Evolutionary conservation across 2,888 invertebrate species (phyloP).

Genomic region (Patella ulyssiponensis): DNA sequence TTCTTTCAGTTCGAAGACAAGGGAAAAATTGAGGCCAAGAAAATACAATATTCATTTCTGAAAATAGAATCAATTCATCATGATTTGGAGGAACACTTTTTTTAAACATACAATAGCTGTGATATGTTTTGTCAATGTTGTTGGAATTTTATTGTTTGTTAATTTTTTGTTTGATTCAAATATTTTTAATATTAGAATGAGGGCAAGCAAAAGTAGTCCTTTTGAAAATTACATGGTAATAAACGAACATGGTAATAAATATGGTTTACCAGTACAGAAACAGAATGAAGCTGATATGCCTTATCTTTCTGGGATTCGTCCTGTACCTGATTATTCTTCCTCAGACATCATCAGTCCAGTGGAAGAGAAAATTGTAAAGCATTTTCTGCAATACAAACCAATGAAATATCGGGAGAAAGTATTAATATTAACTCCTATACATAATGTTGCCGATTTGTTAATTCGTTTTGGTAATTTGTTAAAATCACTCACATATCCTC

Average conservation of each 20-base stretch:
- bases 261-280: neutral
- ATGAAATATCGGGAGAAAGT: conserved; percentile 43
- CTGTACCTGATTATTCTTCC: conserved; percentile 49
- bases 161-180: neutral
- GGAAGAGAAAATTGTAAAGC: conserved; percentile 35
- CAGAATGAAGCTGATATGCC: neutral
- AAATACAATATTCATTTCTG: too few species aligned
- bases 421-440: conserved; percentile 63
- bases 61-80: too few species aligned
- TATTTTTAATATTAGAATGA: neutral
- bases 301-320: conserved; percentile 34
- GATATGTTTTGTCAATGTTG: neutral
- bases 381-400: conserved; percentile 38
- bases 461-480: conserved; percentile 50
- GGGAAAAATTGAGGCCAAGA: too few species aligned
- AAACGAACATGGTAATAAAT: neutral
- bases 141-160: neutral
- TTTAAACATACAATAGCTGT: too few species aligned
- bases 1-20: too few species aligned
- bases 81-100: too few species aligned
- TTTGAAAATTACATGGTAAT: neutral
- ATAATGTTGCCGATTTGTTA: conserved; percentile 54
- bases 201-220: neutral
- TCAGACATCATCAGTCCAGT: conserved; percentile 48
- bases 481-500: conserved; percentile 59